Conservation (phyloP, 2,113 vertebrate genomes). For the Laterallus jamaicensis region DNA sequence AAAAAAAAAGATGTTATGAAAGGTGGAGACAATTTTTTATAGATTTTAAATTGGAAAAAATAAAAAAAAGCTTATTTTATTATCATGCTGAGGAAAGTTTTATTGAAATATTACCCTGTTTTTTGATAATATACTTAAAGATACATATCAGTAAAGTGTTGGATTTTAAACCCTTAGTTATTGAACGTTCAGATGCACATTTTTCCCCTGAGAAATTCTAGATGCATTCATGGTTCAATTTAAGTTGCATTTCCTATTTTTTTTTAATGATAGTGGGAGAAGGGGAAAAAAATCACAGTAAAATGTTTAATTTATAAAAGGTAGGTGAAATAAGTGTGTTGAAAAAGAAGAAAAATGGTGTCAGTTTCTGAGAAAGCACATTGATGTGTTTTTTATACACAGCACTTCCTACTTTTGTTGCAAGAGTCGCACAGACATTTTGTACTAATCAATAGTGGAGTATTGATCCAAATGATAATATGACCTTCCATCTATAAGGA, state of each 20-base stretch:
- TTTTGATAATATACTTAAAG: not conserved
- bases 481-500: not conserved
- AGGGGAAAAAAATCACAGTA: not conserved
- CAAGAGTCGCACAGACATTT: not conserved
- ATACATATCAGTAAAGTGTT: not conserved
- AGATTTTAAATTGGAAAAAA: not conserved
- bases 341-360: not conserved
- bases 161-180: not conserved
- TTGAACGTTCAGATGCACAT: not conserved
- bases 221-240: not conserved
- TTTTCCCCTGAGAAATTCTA: not conserved
- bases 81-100: not conserved
- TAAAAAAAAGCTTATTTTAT: not conserved
- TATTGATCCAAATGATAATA: constrained; percentile 9
- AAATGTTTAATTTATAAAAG: not conserved
- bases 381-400: not conserved
- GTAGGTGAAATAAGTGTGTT: not conserved
- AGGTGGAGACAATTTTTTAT: not conserved
- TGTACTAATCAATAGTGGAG: not conserved
- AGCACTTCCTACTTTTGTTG: constrained; percentile 1
- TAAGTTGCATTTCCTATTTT: not conserved
- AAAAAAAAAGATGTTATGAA: not conserved
- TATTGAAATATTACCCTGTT: not conserved
- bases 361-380: constrained; percentile 36
- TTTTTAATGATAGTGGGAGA: not conserved